Base-by-base conservation (phyloP, 2,888 invertebrate species). In the Catocala nupta region DNA sequence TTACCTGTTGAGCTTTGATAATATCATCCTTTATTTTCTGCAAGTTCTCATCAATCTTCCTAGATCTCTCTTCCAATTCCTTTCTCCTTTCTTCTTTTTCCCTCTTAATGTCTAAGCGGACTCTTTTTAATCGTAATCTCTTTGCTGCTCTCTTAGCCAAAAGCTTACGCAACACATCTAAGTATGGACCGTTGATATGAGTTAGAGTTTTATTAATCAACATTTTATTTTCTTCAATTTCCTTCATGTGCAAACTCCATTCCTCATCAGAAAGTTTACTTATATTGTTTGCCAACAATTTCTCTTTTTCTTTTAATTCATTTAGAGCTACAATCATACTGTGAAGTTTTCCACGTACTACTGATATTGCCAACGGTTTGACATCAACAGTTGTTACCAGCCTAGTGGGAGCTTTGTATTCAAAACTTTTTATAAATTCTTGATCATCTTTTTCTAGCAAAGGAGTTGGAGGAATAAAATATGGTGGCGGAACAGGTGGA, bases 1-100 rank as follows among this genome's bases (percentile, higher is more conserved):
- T 34, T 79, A 95, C 96, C 94, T 95, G 94, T 84, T 96, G 96
- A 48, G 93, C 94, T 77, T 94, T 95, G 59, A 95, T 93, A 47
- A 96, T 95, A 61, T 95, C 93, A 79, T 96, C 95, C 75, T 96
- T 95, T 81, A 96, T 95, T 64, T 94, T 95, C 70, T 95, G 95
- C 65, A 97, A 89, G 94, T 96, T 96, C 51, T 95, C 94, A 89
- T 97, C 96, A 73, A 96, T 96, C 70, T 95, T 92, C 58, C 95
- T 90, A 63, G 96, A 95, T 57, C 93, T 88, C 72, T 95, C 95
- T 68, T 91, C 84, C 59, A 93, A 85, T 48, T 88, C 86, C 66
- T 90, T 91, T 0, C 81, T 71, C 64, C 85, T 85, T 9, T 90
- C 86, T 70, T 89, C 83, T 71, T 92, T 95, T 50, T 90, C 88